These are phyloP conservation scores for Suricata suricatta DNA, from an alignment of 2,113 vertebrate genomes.

Conservation along the genomic window DNA sequence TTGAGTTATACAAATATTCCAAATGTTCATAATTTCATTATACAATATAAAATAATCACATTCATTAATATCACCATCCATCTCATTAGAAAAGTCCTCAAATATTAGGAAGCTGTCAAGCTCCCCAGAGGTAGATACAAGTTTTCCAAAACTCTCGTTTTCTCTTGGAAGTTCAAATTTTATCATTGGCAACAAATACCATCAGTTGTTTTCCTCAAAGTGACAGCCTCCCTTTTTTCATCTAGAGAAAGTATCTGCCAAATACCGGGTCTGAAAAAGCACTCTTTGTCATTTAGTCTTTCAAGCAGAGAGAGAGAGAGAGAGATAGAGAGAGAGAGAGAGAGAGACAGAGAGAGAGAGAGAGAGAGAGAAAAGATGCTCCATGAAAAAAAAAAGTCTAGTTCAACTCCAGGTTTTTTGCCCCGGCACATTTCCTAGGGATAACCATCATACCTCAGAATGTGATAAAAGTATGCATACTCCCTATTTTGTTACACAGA, in stretches of 20 bases:
- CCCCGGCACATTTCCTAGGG: neutral
- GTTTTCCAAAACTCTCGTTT: constrained; percentile 59
- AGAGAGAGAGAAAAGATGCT: neutral
- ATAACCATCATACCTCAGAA: neutral
- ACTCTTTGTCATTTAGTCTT: constrained; percentile 58
- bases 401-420: neutral
- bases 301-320: neutral
- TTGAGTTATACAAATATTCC: neutral
- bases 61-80: neutral
- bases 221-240: constrained; percentile 63
- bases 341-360: too few species aligned
- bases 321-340: neutral
- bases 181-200: constrained; percentile 48
- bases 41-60: neutral
- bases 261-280: constrained; percentile 31
- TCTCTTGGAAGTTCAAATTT: constrained; percentile 52
- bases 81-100: constrained; percentile 27
- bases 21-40: constrained; percentile 41
- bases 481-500: constrained; percentile 15
- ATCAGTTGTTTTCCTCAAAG: constrained; percentile 50
- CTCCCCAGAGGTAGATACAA: neutral
- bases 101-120: neutral
- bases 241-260: constrained; percentile 62
- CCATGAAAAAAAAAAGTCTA: neutral
- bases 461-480: neutral